Conservation (phyloP, 2,888 invertebrate genomes). For the Dioctria linearis region DNA sequence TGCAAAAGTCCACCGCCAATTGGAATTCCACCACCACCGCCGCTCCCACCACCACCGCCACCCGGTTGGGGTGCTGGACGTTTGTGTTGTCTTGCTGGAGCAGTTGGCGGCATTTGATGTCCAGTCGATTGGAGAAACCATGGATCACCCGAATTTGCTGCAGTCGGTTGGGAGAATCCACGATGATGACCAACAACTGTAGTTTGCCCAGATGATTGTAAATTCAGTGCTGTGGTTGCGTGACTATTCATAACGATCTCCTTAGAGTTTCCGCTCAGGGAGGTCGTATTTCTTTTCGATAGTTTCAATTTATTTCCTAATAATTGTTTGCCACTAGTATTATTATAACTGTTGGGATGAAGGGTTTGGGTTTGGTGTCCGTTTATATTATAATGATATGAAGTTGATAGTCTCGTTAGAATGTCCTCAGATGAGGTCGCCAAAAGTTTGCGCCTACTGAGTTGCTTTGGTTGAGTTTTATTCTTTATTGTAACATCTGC, state of each 20-base stretch:
- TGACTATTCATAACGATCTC: constrained; percentile 69
- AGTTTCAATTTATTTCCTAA: constrained; percentile 21
- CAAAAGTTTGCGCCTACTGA: constrained; percentile 36
- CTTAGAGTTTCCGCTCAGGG: constrained; percentile 37
- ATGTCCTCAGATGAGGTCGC: constrained; percentile 46
- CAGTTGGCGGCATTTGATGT: constrained; percentile 72
- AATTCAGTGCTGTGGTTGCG: constrained; percentile 68
- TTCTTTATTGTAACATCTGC: constrained; percentile 42
- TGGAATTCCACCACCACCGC: constrained; percentile 51
- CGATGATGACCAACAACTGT: constrained; percentile 71
- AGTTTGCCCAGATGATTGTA: constrained; percentile 69
- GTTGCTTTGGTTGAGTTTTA: constrained; percentile 49
- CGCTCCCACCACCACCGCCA: constrained; percentile 45
- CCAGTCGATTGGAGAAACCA: constrained; percentile 71
- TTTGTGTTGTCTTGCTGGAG: constrained; percentile 71
- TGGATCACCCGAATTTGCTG: constrained; percentile 69
- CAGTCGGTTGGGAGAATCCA: constrained; percentile 71
- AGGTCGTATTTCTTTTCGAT: constrained; percentile 29
- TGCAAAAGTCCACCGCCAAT: constrained; percentile 62
- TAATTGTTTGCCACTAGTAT: not conserved
- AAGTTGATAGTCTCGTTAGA: constrained; percentile 17
- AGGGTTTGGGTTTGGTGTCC: not conserved
- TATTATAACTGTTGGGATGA: constrained; percentile 10
- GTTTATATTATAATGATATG: constrained; percentile 13
- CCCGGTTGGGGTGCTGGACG: constrained; percentile 71